Base-by-base conservation (phyloP, 2,113 vertebrate genomes). In the Thryonomys swinderianus region DNA sequence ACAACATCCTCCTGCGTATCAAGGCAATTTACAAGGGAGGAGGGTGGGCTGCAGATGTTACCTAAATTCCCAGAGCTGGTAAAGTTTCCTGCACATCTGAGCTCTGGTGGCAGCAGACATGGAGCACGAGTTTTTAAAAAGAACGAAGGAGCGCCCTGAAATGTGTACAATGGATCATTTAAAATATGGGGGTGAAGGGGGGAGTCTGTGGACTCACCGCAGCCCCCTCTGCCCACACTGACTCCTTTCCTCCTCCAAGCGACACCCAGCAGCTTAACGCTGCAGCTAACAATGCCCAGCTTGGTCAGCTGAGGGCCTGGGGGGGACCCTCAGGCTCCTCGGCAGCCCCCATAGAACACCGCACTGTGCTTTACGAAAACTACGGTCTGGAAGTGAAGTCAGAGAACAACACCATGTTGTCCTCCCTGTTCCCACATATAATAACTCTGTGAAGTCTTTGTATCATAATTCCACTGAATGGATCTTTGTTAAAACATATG, bases 1-100 rank as follows among this genome's bases (percentile, higher is more conserved):
- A 90, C 8, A 82, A 84, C 89, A 96, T 87, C 94, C 32, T 92
- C 62, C 42, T 85, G 32, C 25, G 85, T 92, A 48, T 62, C 11
- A 88, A 80, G 57, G 37, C 37, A 74, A 42, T 85, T 87, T 90
- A 80, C 20, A 74, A n/a, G 85, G 34, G 5, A 94, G 40, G 34
- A 88, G 48, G 51, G 25, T 67, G 53, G 95, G 45, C 67, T 32
- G 91, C 55, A 81, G 55, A 25, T 53, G 53, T 27, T 59, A 48
- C 40, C 23, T 42, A 94, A 91, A 88, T 27, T 79, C 64, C 51
- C 51, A 13, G 9, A 48, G 37, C 53, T 67, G 64, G 69, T 30
- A 8, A 40, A 93, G 16, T 51, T 67, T 34, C 27, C 64, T 93
- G 37, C 23, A 59, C 27, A 27, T 66, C 88, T 4, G 4, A 21